Evolutionary conservation across 2,888 invertebrate species (phyloP), one percentile per base, ranked within the genome.

Genomic region (Cotesia congregata): DNA sequence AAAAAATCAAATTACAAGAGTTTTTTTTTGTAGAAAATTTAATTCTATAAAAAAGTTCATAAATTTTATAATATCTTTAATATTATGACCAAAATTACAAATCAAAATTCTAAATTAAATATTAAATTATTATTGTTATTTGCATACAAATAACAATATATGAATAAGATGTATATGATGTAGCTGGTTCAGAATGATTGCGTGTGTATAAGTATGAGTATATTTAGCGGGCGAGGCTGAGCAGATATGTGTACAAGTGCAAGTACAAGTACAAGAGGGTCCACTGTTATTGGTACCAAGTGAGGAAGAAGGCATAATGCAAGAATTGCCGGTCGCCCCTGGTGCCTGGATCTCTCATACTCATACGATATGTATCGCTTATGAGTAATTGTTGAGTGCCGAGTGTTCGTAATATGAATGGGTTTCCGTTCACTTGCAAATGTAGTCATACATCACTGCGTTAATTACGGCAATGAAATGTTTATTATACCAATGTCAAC

Each of bases 391-490:
- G 85, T 82, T 81, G 85, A 86, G 84, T 84, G 85, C 80, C 84
- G 84, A 86, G 85, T 84, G 85, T 84, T 83, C 84, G 83, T 78
- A 83, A 85, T 86, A 86, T 83, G 86, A 86, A 86, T 85, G 85
- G 84, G 80, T 86, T 85, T 86, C 83, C 86, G 85, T 86, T 86
- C 86, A 82, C 82, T 80, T 77, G 83, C 80, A 80, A 83, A 84
- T 85, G 85, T 85, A 86, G 82, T 85, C 83, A 85, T 86, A 85
- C 86, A 86, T 87, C 87, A 87, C 82, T 78, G 81, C 80, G 84
- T 86, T 87, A 87, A 87, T 87, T 87, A 86, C 86, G 85, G 83
- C 82, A 86, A 85, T 83, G 85, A 85, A 85, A 86, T 83, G 85
- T 83, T 85, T 84, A 85, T 86, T 85, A 85, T 85, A 81, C 83